Conservation (phyloP, 2,113 vertebrate genomes). For the Albula goreensis region DNA sequence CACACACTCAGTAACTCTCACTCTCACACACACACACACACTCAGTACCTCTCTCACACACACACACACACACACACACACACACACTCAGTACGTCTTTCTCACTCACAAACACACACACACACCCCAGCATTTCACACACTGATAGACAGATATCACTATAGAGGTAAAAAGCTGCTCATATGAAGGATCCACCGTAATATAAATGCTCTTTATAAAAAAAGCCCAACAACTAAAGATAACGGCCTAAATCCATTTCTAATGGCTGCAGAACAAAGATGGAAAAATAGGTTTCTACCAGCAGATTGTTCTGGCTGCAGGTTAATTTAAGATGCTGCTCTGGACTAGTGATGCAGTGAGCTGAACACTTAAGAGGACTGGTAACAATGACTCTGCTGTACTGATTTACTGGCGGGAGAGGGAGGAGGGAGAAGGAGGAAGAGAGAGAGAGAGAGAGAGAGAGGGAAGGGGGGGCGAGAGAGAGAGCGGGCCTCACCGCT, state of each 20-base stretch:
- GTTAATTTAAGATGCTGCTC: neutral
- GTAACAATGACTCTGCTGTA: too few species aligned
- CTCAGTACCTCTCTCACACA: neutral
- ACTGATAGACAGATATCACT: too few species aligned
- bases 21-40: too few species aligned
- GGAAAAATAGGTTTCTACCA: neutral
- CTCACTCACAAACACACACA: too few species aligned
- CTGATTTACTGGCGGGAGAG: too few species aligned
- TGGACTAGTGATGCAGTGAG: too few species aligned
- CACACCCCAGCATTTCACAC: too few species aligned
- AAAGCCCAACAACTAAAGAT: neutral
- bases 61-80: neutral
- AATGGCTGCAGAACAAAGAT: too few species aligned
- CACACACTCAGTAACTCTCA: neutral
- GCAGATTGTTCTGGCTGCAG: neutral
- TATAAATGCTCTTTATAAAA: neutral
- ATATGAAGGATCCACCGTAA: too few species aligned
- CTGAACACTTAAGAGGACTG: too few species aligned
- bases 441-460: neutral
- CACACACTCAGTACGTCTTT: neutral
- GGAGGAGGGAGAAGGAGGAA: neutral
- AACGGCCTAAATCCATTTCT: neutral
- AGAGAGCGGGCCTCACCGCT: constrained; percentile 64
- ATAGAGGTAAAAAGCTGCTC: too few species aligned
- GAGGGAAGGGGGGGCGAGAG: neutral